These are phyloP conservation scores for Conger conger DNA, from an alignment of 2,113 vertebrate genomes.

Conservation along the genomic window DNA sequence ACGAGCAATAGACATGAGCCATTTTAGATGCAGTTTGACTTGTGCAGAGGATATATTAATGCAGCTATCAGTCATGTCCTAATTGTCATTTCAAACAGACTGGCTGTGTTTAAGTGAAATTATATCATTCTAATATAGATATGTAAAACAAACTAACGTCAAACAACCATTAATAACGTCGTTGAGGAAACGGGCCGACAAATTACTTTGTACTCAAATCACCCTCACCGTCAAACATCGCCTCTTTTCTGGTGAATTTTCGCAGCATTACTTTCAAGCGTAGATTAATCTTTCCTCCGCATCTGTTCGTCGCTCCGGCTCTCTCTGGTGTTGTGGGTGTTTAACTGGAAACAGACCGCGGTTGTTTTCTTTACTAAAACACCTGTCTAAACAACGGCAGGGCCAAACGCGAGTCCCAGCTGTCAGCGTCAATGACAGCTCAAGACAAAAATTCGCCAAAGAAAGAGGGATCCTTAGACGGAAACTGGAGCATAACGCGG, in stretches of 20 bases:
- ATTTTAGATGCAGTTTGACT: neutral
- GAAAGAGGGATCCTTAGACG: constrained; percentile 52
- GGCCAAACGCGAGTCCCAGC: constrained; percentile 66
- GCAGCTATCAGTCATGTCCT: neutral
- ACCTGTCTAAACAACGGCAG: constrained; percentile 76
- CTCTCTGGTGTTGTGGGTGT: constrained; percentile 43
- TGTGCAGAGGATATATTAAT: neutral
- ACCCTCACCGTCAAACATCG: constrained; percentile 49
- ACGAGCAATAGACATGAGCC: neutral
- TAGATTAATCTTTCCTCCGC: constrained; percentile 58
- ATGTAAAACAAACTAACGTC: neutral
- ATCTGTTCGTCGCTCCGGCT: constrained; percentile 43
- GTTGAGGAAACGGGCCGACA: constrained; percentile 43
- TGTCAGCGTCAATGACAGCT: constrained; percentile 67
- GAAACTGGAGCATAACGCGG: constrained; percentile 59
- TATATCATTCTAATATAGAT: neutral
- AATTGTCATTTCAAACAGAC: too few species aligned
- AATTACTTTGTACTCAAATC: constrained; percentile 55
- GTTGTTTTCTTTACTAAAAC: constrained; percentile 73
- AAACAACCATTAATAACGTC: neutral
- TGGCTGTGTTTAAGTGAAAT: neutral
- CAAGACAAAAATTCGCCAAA: constrained; percentile 54
- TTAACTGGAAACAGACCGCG: constrained; percentile 56
- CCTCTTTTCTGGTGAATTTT: constrained; percentile 33
- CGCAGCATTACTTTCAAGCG: constrained; percentile 45